Evolutionary conservation across 2,113 vertebrate species (phyloP).

Genomic region (Petromus typicus): DNA sequence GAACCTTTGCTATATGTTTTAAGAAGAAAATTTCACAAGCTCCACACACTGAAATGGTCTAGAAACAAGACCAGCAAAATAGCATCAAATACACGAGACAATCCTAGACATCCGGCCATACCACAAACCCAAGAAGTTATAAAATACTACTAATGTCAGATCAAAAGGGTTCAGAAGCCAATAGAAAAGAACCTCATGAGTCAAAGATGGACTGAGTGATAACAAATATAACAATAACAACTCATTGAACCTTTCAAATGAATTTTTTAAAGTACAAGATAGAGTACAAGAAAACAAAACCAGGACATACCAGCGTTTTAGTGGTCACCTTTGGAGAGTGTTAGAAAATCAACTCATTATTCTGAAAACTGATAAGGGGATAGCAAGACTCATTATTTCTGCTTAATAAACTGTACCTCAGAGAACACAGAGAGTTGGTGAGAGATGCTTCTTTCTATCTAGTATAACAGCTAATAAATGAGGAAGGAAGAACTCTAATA

Average conservation of each 20-base stretch:
- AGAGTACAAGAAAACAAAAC: neutral
- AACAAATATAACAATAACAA: neutral
- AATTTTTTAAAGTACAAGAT: neutral
- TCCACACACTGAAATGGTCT: neutral
- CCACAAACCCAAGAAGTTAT: neutral
- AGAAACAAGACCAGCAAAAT: neutral
- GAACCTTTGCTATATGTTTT: neutral
- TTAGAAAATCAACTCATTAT: neutral
- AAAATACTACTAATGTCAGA: neutral
- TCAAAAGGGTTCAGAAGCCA: neutral
- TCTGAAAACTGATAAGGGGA: constrained; percentile 10
- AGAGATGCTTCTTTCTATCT: neutral
- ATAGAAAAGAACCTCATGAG: neutral
- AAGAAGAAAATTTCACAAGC: neutral
- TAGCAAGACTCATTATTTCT: neutral
- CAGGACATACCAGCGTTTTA: neutral
- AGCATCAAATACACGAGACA: neutral
- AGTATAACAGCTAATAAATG: neutral
- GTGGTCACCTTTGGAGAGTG: neutral
- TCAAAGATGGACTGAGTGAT: neutral
- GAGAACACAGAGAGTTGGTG: neutral
- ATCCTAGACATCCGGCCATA: neutral
- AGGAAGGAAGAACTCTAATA: neutral
- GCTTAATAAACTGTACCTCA: neutral
- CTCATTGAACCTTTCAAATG: neutral